These are phyloP conservation scores for Microctonus aethiopoides DNA, from an alignment of 2,888 invertebrate genomes.

Conservation along the genomic window DNA sequence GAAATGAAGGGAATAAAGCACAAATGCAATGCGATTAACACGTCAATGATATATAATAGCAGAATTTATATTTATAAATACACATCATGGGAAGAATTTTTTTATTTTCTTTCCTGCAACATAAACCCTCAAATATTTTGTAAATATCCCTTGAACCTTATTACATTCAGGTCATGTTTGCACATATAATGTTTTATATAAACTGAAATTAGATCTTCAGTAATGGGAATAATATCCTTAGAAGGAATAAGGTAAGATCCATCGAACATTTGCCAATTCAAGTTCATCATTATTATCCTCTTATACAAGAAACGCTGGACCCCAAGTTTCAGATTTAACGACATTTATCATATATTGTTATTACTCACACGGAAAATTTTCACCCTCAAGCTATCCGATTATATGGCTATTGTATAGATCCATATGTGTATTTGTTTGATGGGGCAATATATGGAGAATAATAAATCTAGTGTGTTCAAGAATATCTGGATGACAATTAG, in stretches of 20 bases:
- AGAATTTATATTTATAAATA: conserved; percentile 6
- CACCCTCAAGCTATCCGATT: conserved; percentile 7
- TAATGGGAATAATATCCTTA: not conserved
- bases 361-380: conserved; percentile 1
- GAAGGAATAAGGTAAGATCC: not conserved
- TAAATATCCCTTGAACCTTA: conserved; percentile 38
- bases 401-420: not conserved
- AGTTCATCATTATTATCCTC: conserved; percentile 22
- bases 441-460: too few species aligned
- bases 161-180: conserved; percentile 50
- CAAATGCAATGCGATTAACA: conserved; percentile 58
- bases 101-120: conserved; percentile 42
- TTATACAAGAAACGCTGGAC: conserved; percentile 11
- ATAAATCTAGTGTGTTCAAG: not conserved
- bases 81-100: conserved; percentile 56
- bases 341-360: not conserved
- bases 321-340: conserved; percentile 5
- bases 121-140: not conserved
- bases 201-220: conserved; percentile 25
- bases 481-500: not conserved
- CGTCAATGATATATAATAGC: conserved; percentile 53
- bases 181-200: conserved; percentile 54
- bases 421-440: too few species aligned
- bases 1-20: conserved; percentile 20
- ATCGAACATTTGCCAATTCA: conserved; percentile 11